Percentiles rank a stretch among this genome's conserved stretches.
Evolutionary conservation across 2,113 vertebrate species (phyloP).

Genomic region (Tor tambroides): DNA sequence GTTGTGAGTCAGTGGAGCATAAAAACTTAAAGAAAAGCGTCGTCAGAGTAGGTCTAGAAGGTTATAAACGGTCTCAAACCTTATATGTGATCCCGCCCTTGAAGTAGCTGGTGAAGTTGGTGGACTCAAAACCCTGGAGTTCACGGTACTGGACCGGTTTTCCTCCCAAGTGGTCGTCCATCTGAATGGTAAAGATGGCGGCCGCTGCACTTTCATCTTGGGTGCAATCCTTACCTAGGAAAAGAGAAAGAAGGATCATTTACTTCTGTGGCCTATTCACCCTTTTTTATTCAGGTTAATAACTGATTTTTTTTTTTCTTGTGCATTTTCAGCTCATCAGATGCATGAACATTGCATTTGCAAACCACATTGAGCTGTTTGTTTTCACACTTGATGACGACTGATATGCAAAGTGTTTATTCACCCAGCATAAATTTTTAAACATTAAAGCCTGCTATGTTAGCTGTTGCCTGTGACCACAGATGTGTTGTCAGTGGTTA

Average conservation of each 20-base stretch:
- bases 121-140: slow-evolving; percentile 87
- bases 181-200: slow-evolving; percentile 89
- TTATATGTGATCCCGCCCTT: slow-evolving; percentile 91
- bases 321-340: not conserved
- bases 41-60: not conserved
- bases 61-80: slow-evolving; percentile 67
- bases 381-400: slow-evolving; percentile 27
- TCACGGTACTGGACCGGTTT: slow-evolving; percentile 89
- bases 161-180: slow-evolving; percentile 89
- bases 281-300: not conserved
- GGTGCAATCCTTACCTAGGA: slow-evolving; percentile 87
- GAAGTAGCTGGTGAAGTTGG: slow-evolving; percentile 87
- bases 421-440: not conserved
- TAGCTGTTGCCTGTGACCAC: not conserved
- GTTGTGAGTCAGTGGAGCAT: not conserved
- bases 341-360: not conserved
- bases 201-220: slow-evolving; percentile 91
- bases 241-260: not conserved
- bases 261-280: not conserved
- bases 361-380: not conserved
- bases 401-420: not conserved
- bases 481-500: not conserved
- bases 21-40: not conserved
- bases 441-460: not conserved
- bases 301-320: not conserved